phyloP scores from a whole-genome alignment of 2,113 vertebrate species.

The Chionomys nivalis region DNA sequence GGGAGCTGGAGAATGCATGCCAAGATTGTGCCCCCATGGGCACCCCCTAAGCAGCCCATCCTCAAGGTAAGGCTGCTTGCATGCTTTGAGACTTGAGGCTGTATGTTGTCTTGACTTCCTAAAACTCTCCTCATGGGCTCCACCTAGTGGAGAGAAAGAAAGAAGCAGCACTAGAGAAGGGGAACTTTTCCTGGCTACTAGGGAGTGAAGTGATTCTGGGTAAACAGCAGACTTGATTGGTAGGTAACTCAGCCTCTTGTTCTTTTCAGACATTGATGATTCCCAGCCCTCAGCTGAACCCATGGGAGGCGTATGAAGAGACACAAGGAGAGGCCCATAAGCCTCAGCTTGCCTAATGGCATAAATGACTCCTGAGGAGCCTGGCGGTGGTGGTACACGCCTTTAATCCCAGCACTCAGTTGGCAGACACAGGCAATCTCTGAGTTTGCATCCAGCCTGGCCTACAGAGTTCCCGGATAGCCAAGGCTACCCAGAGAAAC shows the following conservation, averaged over 20 bases:
- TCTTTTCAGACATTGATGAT: slow-evolving; percentile 93
- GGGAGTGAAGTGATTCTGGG: not conserved
- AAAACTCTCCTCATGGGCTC: not conserved
- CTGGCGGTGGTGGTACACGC: not conserved
- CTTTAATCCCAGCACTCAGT: not conserved
- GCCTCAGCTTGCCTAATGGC: slow-evolving; percentile 82
- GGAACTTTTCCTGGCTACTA: not conserved
- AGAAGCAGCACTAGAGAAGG: not conserved
- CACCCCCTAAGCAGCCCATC: slow-evolving; percentile 92
- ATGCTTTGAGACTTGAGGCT: not conserved
- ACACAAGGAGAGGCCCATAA: slow-evolving; percentile 75
- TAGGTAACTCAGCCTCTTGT: slow-evolving; percentile 47
- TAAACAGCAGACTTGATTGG: not conserved
- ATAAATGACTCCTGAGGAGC: slow-evolving; percentile 46
- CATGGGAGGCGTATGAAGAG: slow-evolving; percentile 87
- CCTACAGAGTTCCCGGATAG: not conserved
- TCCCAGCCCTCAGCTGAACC: slow-evolving; percentile 88
- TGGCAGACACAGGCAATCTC: not conserved
- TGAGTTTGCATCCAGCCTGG: not conserved
- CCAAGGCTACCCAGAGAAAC: not conserved
- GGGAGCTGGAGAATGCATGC: slow-evolving; percentile 88
- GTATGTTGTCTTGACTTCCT: not conserved
- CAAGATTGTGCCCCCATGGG: slow-evolving; percentile 87
- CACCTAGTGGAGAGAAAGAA: slow-evolving; percentile 52
- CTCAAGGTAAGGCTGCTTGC: slow-evolving; percentile 88